Evolutionary conservation across 2,113 vertebrate genomes (phyloP).

Genomic region (Hippotragus niger): DNA sequence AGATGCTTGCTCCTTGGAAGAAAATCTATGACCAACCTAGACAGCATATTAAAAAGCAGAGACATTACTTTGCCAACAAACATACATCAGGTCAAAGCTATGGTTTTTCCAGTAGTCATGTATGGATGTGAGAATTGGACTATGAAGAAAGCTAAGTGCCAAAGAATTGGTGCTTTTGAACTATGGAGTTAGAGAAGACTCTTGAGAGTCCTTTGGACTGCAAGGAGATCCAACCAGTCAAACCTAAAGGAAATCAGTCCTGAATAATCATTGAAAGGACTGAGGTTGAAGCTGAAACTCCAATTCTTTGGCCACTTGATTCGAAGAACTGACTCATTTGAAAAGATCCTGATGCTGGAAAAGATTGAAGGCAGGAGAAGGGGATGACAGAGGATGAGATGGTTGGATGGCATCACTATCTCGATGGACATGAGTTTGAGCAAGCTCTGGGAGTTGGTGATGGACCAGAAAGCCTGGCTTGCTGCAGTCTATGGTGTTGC

Average conservation of each 20-base stretch:
- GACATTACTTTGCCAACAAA: background rate
- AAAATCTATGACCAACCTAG: background rate
- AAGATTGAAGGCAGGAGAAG: background rate
- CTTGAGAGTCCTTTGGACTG: background rate
- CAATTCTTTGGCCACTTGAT: background rate
- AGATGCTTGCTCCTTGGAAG: background rate
- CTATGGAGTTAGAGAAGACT: background rate
- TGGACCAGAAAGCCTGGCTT: background rate
- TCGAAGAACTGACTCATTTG: background rate
- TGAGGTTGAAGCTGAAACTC: background rate
- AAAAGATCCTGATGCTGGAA: background rate
- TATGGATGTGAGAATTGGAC: background rate
- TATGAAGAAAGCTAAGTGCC: accelerated
- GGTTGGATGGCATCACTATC: background rate
- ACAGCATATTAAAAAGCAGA: background rate
- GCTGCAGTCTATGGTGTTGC: background rate
- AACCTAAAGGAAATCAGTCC: background rate
- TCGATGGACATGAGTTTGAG: too few relatives aligned
- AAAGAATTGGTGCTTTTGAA: background rate
- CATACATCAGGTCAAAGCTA: background rate
- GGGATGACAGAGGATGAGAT: background rate
- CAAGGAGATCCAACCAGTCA: background rate
- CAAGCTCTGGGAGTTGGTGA: background rate
- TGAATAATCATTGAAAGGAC: background rate
- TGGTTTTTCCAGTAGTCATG: background rate